phyloP scores from a whole-genome alignment of 2,113 vertebrate genomes.

The Pipa parva region DNA sequence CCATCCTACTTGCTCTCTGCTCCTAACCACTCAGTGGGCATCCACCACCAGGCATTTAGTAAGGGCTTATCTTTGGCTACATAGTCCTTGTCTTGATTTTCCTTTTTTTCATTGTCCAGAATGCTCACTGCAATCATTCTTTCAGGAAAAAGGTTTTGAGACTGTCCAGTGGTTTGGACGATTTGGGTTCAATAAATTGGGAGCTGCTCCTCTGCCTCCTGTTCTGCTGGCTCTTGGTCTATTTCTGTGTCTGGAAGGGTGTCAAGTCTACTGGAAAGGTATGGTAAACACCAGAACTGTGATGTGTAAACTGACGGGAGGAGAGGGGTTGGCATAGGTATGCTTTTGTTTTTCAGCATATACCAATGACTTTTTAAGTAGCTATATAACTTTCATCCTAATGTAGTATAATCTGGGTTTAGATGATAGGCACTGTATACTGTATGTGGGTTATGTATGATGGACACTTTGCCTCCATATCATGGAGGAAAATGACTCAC shows the following conservation, averaged over 20 bases:
- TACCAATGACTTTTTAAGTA: no score
- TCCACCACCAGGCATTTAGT: slow-evolving; percentile 9
- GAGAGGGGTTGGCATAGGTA: neutral
- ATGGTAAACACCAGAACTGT: neutral
- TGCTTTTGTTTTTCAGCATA: neutral
- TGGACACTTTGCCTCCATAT: no score
- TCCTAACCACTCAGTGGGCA: neutral
- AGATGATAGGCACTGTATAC: no score
- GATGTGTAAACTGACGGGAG: neutral
- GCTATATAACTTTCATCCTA: no score
- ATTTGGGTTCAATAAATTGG: slow-evolving; percentile 63
- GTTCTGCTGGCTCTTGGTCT: slow-evolving; percentile 69
- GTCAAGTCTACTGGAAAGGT: slow-evolving; percentile 76
- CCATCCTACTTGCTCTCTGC: neutral
- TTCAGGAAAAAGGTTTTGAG: slow-evolving; percentile 70
- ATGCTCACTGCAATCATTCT: slow-evolving; percentile 34
- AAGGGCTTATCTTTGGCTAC: slow-evolving; percentile 2
- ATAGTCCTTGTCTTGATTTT: neutral
- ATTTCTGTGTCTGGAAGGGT: slow-evolving; percentile 80
- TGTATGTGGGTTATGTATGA: no score
- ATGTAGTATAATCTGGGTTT: no score
- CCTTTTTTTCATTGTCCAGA: neutral
- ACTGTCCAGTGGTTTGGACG: slow-evolving; percentile 64
- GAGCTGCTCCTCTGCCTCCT: slow-evolving; percentile 66
- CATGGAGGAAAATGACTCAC: no score